Evolutionary conservation across 2,797 vertebrate genomes (phyloP).

Genomic region (Paramormyrops hopkinsi): DNA sequence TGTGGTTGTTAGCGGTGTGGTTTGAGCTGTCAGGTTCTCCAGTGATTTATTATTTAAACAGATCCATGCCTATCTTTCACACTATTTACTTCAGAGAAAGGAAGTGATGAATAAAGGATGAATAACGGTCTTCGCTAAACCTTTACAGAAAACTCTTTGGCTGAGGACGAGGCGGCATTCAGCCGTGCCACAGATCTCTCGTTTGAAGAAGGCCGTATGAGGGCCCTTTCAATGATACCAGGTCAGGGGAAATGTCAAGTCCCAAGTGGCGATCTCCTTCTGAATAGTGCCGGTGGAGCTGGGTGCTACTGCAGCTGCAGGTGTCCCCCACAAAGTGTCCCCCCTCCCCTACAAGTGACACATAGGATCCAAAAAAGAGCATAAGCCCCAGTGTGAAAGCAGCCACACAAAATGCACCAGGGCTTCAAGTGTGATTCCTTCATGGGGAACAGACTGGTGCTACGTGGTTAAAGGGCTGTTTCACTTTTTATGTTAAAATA

Average conservation of each 20-base stretch:
- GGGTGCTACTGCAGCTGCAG: not conserved
- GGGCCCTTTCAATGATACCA: not conserved
- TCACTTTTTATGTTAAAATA: not conserved
- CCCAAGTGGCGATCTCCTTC: not conserved
- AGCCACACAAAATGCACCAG: not conserved
- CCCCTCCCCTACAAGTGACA: not conserved
- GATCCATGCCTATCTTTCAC: not conserved
- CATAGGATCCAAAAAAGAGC: not conserved
- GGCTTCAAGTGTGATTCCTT: not conserved
- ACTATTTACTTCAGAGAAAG: slow-evolving; percentile 12
- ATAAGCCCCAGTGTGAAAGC: not conserved
- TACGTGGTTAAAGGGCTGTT: not conserved
- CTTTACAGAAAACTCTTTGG: not conserved
- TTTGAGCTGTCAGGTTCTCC: not conserved
- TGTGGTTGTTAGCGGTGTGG: not conserved
- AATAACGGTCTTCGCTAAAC: not conserved
- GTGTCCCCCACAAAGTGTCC: not conserved
- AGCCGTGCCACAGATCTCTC: not conserved
- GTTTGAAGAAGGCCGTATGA: not conserved
- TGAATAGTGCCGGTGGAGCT: not conserved
- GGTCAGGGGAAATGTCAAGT: slow-evolving; percentile 17
- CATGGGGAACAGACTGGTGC: not conserved
- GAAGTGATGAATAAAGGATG: slow-evolving; percentile 4
- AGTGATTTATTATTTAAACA: slow-evolving; percentile 1
- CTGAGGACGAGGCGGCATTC: not conserved